Conservation (phyloP, 2,888 invertebrate genomes). For the Pyrrhia umbra region DNA sequence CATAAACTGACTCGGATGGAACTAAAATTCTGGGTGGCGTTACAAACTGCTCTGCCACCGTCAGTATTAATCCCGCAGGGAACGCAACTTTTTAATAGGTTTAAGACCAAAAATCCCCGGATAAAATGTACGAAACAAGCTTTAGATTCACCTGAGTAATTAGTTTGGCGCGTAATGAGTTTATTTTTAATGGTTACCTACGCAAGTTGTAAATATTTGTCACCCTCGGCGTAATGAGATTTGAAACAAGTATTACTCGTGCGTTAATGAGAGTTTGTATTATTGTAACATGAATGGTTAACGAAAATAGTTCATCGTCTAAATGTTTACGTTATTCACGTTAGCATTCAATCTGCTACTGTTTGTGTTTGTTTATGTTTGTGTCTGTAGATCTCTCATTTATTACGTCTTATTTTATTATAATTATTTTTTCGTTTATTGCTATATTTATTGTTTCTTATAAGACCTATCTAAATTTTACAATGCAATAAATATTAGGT, state of each 20-base stretch:
- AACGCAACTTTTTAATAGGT: conserved; percentile 64
- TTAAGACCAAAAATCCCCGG: conserved; percentile 57
- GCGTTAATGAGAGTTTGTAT: conserved; percentile 17
- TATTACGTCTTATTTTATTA: too few relatives aligned
- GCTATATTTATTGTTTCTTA: too few relatives aligned
- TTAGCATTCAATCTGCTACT: background rate
- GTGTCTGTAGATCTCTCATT: background rate
- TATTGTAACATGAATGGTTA: background rate
- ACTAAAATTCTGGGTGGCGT: conserved; percentile 59
- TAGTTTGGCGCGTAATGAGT: conserved; percentile 53
- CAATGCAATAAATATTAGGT: too few relatives aligned
- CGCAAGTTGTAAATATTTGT: conserved; percentile 43
- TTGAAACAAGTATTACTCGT: conserved; percentile 26
- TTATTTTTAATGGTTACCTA: conserved; percentile 42
- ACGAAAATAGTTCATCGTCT: background rate
- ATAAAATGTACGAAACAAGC: conserved; percentile 60
- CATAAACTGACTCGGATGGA: conserved; percentile 59
- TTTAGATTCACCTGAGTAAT: conserved; percentile 57
- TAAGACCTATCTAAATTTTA: too few relatives aligned
- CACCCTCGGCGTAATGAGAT: conserved; percentile 19
- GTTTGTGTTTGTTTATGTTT: background rate
- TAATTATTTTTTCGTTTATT: too few relatives aligned
- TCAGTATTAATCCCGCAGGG: conserved; percentile 51
- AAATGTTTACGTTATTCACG: background rate
- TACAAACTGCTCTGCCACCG: conserved; percentile 43